Conservation (phyloP, 2,888 invertebrate species). For the Lypha dubia region DNA sequence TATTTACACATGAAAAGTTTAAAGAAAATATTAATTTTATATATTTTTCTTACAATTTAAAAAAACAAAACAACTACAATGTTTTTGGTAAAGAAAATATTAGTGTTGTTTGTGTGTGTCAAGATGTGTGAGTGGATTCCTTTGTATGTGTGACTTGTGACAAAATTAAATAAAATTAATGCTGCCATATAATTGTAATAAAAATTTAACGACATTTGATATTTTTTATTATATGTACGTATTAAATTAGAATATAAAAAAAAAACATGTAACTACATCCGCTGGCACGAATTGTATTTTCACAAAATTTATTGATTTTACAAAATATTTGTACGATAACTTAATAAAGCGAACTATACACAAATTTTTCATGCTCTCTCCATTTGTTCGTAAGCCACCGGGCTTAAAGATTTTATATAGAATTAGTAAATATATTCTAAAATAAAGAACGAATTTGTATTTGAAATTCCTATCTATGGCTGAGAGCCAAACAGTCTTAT, state of each 20-base stretch:
- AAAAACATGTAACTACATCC: not conserved
- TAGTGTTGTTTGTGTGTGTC: constrained; percentile 24
- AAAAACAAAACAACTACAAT: too few species aligned
- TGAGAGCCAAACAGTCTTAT: too few species aligned
- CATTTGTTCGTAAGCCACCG: too few species aligned
- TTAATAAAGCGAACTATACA: too few species aligned
- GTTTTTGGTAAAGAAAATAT: constrained; percentile 42
- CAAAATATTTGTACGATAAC: too few species aligned
- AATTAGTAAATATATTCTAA: too few species aligned
- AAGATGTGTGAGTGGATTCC: constrained; percentile 19
- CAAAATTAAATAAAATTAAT: constrained; percentile 6
- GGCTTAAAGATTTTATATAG: too few species aligned
- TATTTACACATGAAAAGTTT: constrained; percentile 38
- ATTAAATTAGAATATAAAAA: not conserved
- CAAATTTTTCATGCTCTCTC: too few species aligned
- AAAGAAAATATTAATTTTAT: constrained; percentile 34
- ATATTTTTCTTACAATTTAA: constrained; percentile 20
- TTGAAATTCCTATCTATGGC: too few species aligned
- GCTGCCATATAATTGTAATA: constrained; percentile 37
- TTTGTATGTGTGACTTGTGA: not conserved
- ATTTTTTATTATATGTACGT: not conserved
- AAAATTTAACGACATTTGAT: not conserved
- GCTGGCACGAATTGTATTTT: too few species aligned
- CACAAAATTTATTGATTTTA: too few species aligned
- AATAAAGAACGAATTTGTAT: too few species aligned